These are phyloP conservation scores for Pristionchus entomophagus DNA, from an alignment of 2,888 invertebrate genomes.

Conservation along the genomic window DNA sequence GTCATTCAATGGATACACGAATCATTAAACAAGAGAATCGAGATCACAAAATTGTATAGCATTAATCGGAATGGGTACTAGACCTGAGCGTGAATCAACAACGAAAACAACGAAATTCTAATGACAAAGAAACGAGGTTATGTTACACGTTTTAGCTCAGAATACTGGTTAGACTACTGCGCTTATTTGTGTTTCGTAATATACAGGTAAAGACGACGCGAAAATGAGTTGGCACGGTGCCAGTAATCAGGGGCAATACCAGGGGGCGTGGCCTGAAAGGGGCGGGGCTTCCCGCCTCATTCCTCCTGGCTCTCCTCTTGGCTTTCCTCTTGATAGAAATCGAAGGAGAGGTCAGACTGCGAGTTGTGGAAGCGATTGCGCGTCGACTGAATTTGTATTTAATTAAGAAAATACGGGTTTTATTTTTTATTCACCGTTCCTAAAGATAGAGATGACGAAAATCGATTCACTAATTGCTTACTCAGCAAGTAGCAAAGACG, in stretches of 20 bases:
- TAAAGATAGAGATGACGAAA: too few species aligned
- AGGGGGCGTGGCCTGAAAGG: not conserved
- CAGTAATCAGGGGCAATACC: not conserved
- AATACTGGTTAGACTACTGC: not conserved
- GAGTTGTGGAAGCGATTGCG: slow-evolving; percentile 2
- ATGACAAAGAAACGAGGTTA: not conserved
- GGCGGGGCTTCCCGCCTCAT: not conserved
- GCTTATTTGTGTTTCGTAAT: too few species aligned
- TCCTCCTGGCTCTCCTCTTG: not conserved
- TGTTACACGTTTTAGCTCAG: not conserved
- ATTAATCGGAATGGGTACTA: not conserved
- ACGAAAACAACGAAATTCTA: too few species aligned
- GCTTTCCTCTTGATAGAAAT: not conserved
- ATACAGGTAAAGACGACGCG: not conserved
- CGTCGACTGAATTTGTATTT: not conserved
- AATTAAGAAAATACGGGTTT: too few species aligned
- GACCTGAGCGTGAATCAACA: not conserved
- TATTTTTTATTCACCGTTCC: too few species aligned
- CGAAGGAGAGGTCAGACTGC: slow-evolving; percentile 9
- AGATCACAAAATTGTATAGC: not conserved
- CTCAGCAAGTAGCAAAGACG: not conserved
- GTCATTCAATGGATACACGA: not conserved
- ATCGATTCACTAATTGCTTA: not conserved
- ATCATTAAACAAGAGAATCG: not conserved
- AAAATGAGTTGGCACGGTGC: not conserved